These are phyloP conservation scores for Andinoacara biseriatus DNA, from an alignment of 2,113 vertebrate species.

Conservation along the genomic window DNA sequence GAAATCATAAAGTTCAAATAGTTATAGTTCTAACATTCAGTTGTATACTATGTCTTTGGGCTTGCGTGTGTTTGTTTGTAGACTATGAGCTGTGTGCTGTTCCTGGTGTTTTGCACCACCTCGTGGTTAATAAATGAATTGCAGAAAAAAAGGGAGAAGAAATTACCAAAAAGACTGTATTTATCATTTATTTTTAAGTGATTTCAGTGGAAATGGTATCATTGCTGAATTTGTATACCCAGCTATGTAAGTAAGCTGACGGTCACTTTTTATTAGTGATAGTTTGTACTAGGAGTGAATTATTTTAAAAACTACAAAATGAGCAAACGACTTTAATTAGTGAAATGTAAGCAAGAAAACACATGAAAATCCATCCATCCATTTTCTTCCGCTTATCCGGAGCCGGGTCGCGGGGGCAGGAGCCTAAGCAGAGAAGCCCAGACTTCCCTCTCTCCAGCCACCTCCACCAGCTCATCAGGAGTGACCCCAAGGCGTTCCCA, in stretches of 20 bases:
- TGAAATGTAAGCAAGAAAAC: background rate
- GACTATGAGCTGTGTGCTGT: background rate
- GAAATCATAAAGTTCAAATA: background rate
- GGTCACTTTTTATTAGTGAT: background rate
- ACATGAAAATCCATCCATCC: background rate
- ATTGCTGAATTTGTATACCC: background rate
- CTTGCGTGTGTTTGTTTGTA: background rate
- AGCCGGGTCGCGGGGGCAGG: too few species aligned
- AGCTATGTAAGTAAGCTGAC: background rate
- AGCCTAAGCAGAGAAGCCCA: too few species aligned
- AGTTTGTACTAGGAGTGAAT: background rate
- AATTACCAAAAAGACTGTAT: background rate
- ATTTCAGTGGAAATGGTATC: background rate
- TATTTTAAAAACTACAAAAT: background rate
- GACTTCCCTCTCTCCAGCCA: too few species aligned
- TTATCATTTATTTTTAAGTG: too few species aligned
- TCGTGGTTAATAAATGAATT: constrained; percentile 24
- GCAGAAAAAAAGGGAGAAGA: background rate
- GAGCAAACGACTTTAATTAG: background rate
- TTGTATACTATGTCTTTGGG: background rate
- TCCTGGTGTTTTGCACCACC: constrained; percentile 25
- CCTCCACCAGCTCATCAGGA: too few species aligned
- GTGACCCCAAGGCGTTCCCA: too few species aligned
- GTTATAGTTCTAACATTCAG: background rate
- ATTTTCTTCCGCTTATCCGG: too few species aligned